Base-by-base conservation (phyloP, 1,140 invertebrate genomes). In the Chlorops oryzae region DNA sequence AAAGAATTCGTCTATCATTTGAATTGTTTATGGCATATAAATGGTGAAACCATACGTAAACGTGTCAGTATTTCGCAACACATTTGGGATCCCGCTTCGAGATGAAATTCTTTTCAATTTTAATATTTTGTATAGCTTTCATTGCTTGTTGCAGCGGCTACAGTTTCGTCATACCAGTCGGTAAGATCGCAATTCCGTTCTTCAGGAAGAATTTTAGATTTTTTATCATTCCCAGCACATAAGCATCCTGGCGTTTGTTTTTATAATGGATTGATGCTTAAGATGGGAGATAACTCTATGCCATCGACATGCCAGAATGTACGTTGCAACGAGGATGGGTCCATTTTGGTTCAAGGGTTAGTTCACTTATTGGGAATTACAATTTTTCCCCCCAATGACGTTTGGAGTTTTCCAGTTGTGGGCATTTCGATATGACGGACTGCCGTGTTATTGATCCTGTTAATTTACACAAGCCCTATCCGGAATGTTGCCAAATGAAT, bases 391-490 rank as follows among this genome's bases (percentile, higher is more conserved):
- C n/a, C n/a, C n/a, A n/a, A n/a, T n/a, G n/a, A n/a, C n/a, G n/a
- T n/a, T n/a, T n/a, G n/a, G n/a, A n/a, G n/a, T 27, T 27, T 49
- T 49, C 1, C 22, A 50, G 48, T 43, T 50, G 48, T 23, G 48
- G 48, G 12, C 48, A 50, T 15, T 50, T 32, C 38, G 40, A 43
- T 9, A 50, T 43, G 48, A 23, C 39, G 3, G 48, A 50, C 28
- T 50, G 48, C 21, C 40, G 40, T n/a, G 22, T 50, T 10, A 15
- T 50, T 15, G 48, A 50, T 44, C 48, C 48, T 2, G 25, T 43
- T 15, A 50, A 50, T 43, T 21, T 50, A 18, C 40, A 50, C 20
- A 50, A 50, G 37, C 48, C 48, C 27, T 50, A 50, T 50, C 48
- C 48, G 10, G 48, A 50, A 20, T 50, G 48, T 37, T 50, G 48